These are phyloP conservation scores for Rhagonycha fulva DNA, from an alignment of 2,888 invertebrate species.

Conservation along the genomic window DNA sequence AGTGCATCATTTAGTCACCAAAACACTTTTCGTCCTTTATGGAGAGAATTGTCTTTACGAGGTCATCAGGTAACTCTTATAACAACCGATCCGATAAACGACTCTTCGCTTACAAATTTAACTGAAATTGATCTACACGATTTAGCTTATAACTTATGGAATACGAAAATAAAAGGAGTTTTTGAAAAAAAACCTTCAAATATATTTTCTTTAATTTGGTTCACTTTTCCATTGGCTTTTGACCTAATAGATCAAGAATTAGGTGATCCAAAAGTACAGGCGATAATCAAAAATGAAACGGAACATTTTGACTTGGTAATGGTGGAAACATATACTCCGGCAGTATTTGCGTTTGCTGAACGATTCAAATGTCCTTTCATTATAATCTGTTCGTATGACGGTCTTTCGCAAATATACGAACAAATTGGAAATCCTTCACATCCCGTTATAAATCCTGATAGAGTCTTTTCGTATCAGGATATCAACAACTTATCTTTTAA, in stretches of 20 bases:
- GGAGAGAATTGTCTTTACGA: conserved; percentile 52
- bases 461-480: conserved; percentile 34
- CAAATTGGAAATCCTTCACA: conserved; percentile 45
- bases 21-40: conserved; percentile 53
- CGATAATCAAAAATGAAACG: conserved; percentile 41
- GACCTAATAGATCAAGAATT: conserved; percentile 8
- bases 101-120: conserved; percentile 48
- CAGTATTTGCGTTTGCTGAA: conserved; percentile 43
- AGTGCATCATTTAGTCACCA: conserved; percentile 58
- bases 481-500: conserved; percentile 39
- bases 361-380: conserved; percentile 48
- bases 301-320: conserved; percentile 47
- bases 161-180: background rate
- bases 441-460: conserved; percentile 47
- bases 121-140: conserved; percentile 50
- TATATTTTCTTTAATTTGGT: background rate
- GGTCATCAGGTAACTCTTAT: conserved; percentile 58
- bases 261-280: conserved; percentile 40
- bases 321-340: conserved; percentile 42
- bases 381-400: conserved; percentile 39
- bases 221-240: background rate
- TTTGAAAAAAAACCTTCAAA: background rate
- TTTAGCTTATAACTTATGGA: background rate
- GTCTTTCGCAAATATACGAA: conserved; percentile 39
- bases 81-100: conserved; percentile 53